Percentiles rank a stretch among this genome's conserved stretches.
Evolutionary conservation across 2,888 invertebrate genomes (phyloP).

Genomic region (Torymus tubicola): DNA sequence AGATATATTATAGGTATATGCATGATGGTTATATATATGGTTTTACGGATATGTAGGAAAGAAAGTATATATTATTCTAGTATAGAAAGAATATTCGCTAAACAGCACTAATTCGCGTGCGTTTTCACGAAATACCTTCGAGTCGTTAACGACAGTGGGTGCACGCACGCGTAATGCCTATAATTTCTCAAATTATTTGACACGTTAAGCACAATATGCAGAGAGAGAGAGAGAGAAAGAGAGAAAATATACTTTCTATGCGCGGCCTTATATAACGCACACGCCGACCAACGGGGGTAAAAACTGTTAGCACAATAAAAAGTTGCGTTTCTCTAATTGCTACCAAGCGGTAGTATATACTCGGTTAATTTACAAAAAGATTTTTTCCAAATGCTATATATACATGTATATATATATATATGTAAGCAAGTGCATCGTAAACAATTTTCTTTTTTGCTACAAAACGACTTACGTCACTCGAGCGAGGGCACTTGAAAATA

Average conservation of each 20-base stretch:
- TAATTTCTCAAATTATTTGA: too few species aligned
- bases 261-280: slow-evolving; percentile 2
- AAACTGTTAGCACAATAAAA: slow-evolving; percentile 16
- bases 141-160: too few species aligned
- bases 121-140: slow-evolving; percentile 41
- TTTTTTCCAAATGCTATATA: not conserved
- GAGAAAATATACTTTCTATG: not conserved
- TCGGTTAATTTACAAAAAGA: not conserved
- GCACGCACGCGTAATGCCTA: slow-evolving; percentile 57
- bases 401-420: too few species aligned
- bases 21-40: too few species aligned
- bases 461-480: too few species aligned
- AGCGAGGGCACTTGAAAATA: too few species aligned
- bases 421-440: too few species aligned
- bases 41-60: too few species aligned
- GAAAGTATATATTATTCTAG: too few species aligned
- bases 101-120: not conserved
- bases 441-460: too few species aligned
- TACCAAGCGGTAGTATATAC: not conserved
- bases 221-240: not conserved
- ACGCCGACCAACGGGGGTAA: not conserved
- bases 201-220: not conserved
- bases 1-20: too few species aligned
- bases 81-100: not conserved
- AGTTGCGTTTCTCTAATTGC: slow-evolving; percentile 17